Evolutionary conservation across 30 jellyfish, hydroid and myxozoan genomes (phyloP).

Genomic region (Aurelia sp.): DNA sequence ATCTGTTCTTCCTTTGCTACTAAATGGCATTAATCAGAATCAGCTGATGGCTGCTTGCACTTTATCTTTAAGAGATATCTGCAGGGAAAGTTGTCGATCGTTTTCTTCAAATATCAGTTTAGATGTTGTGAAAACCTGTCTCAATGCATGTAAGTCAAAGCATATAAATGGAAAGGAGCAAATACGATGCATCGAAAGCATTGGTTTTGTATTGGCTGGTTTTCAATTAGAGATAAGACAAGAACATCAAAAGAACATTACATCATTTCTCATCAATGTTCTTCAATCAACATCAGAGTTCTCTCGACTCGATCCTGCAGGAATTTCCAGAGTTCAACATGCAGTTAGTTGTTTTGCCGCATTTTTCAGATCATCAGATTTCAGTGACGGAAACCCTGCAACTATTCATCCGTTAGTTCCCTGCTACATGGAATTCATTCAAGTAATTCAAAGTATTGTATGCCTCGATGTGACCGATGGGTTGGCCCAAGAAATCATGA

Average conservation of each 20-base stretch:
- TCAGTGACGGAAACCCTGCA: constrained; percentile 19
- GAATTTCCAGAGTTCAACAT: constrained; percentile 55
- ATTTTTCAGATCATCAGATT: constrained; percentile 80
- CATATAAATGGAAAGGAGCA: constrained; percentile 34
- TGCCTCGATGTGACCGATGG: constrained; percentile 29
- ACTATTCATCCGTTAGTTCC: constrained; percentile 68
- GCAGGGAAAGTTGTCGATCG: constrained; percentile 82
- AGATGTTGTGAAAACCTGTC: constrained; percentile 61
- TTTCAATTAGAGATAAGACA: constrained; percentile 34
- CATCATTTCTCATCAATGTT: constrained; percentile 48
- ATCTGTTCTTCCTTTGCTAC: constrained; percentile 70
- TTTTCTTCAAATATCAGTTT: constrained; percentile 30
- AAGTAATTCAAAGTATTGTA: constrained; percentile 11
- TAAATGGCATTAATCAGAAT: constrained; percentile 58
- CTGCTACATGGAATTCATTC: constrained; percentile 36
- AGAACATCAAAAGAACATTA: constrained; percentile 48
- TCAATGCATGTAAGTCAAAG: constrained; percentile 40
- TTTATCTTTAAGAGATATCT: constrained; percentile 74
- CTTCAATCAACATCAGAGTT: constrained; percentile 47
- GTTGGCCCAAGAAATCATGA: constrained; percentile 51
- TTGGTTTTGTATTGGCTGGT: constrained; percentile 76
- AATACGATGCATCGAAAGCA: constrained; percentile 71
- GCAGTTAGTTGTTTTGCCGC: constrained; percentile 69
- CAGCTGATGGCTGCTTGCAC: constrained; percentile 76
- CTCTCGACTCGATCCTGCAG: constrained; percentile 46